Percentiles rank a stretch among this genome's conserved stretches.
Evolutionary conservation across 2,888 invertebrate species (phyloP).

Genomic region (Cordilura impudica): DNA sequence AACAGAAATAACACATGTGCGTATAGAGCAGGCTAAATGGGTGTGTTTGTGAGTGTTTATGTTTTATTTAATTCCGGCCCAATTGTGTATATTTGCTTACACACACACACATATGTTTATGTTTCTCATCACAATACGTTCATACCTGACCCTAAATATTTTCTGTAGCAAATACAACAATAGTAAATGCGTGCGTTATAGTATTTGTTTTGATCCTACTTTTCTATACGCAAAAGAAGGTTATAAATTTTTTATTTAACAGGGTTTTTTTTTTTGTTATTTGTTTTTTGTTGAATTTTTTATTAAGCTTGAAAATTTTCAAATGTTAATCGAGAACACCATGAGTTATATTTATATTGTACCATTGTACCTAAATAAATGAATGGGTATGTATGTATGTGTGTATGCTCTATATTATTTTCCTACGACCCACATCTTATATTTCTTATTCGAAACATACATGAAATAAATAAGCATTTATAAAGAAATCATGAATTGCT

Average conservation of each 20-base stretch:
- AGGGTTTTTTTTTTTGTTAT: background rate
- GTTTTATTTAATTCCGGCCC: background rate
- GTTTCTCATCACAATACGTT: too few relatives aligned
- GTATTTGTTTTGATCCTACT: constrained; percentile 7
- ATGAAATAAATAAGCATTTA: background rate
- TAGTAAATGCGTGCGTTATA: background rate
- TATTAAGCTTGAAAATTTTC: background rate
- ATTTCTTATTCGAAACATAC: background rate
- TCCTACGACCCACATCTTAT: background rate
- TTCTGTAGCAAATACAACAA: too few relatives aligned
- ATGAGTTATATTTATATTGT: background rate
- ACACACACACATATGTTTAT: background rate
- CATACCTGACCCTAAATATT: background rate
- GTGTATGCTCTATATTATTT: background rate
- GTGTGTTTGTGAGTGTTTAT: background rate
- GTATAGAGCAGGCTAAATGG: too few relatives aligned
- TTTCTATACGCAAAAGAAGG: background rate
- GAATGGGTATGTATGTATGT: too few relatives aligned
- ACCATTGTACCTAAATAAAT: too few relatives aligned
- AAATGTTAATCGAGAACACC: constrained; percentile 13
- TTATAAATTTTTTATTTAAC: background rate
- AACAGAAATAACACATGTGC: constrained; percentile 22
- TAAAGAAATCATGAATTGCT: background rate
- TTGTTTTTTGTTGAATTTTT: background rate
- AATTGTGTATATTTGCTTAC: constrained; percentile 13